Percentiles rank a stretch among this genome's conserved stretches.
Conservation (phyloP, 2,888 invertebrate species). For the Stramonita haemastoma region DNA sequence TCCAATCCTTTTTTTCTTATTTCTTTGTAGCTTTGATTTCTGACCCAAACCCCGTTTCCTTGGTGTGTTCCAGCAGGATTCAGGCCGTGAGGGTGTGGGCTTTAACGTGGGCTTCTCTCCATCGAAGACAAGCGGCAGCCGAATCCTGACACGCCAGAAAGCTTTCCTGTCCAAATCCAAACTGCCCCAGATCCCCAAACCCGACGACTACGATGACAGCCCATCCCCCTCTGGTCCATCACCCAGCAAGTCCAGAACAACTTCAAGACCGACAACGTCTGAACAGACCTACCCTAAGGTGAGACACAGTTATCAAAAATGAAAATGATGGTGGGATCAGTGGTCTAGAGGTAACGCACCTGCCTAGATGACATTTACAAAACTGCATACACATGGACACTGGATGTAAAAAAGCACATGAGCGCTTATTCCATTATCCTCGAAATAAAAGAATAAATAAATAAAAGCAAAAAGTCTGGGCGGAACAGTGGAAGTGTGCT, state of each 20-base stretch:
- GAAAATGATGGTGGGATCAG: neutral
- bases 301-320: neutral
- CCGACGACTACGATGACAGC: neutral
- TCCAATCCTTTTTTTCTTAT: too few species aligned
- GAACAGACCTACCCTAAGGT: neutral
- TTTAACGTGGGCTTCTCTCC: conserved; percentile 70
- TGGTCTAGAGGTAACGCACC: neutral
- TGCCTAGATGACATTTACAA: neutral
- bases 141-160: conserved; percentile 56
- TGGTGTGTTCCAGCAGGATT: conserved; percentile 49
- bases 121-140: conserved; percentile 39
- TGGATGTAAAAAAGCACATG: too few species aligned
- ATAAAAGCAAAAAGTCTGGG: too few species aligned
- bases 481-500: too few species aligned
- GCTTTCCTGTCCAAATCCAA: conserved; percentile 60
- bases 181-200: neutral
- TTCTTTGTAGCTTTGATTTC: too few species aligned
- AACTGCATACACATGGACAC: too few species aligned
- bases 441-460: too few species aligned
- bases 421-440: too few species aligned
- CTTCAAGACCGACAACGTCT: neutral
- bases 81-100: conserved; percentile 59
- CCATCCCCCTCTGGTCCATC: neutral
- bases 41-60: neutral
- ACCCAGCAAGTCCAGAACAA: neutral